A percentile compares a stretch with the other conserved stretches of the same genome.
Conservation (phyloP, 2,888 invertebrate species). For the Rhamnusium bicolor region DNA sequence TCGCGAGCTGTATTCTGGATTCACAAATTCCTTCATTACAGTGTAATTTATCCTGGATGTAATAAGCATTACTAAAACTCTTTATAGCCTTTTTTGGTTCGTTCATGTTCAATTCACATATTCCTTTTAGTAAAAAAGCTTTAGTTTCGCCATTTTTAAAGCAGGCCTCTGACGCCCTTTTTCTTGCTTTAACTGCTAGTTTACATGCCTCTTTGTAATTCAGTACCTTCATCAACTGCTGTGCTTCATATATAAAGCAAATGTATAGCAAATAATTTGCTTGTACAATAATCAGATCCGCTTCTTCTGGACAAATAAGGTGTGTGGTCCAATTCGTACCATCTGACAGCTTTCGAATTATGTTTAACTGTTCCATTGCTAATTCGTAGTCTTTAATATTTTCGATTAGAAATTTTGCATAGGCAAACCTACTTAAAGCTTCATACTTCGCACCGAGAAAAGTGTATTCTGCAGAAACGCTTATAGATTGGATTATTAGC, state of each 20-base stretch:
- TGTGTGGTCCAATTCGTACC: conserved; percentile 69
- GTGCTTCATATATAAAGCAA: conserved; percentile 69
- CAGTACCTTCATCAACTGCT: conserved; percentile 61
- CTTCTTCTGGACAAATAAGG: conserved; percentile 54
- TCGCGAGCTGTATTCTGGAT: conserved; percentile 73
- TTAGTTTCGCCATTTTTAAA: conserved; percentile 71
- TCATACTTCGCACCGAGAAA: conserved; percentile 73
- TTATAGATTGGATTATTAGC: conserved; percentile 71
- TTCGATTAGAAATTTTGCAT: conserved; percentile 73
- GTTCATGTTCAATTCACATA: conserved; percentile 72
- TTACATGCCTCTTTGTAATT: conserved; percentile 72
- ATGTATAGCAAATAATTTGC: conserved; percentile 71
- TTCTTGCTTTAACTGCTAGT: conserved; percentile 72
- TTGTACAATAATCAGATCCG: conserved; percentile 70
- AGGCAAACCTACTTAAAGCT: conserved; percentile 73
- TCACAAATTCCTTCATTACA: conserved; percentile 73
- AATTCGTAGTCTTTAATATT: conserved; percentile 70
- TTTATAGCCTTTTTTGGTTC: conserved; percentile 72
- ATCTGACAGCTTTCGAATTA: conserved; percentile 55
- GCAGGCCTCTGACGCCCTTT: conserved; percentile 73
- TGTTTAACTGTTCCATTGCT: conserved; percentile 58
- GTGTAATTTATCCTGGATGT: conserved; percentile 67
- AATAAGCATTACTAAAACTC: conserved; percentile 72
- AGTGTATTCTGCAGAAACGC: conserved; percentile 70
- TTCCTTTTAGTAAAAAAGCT: conserved; percentile 74